A percentile compares a stretch with the other conserved stretches of the same genome.
phyloP scores from a whole-genome alignment of 2,888 invertebrate species.

The Vanessa cardui region DNA sequence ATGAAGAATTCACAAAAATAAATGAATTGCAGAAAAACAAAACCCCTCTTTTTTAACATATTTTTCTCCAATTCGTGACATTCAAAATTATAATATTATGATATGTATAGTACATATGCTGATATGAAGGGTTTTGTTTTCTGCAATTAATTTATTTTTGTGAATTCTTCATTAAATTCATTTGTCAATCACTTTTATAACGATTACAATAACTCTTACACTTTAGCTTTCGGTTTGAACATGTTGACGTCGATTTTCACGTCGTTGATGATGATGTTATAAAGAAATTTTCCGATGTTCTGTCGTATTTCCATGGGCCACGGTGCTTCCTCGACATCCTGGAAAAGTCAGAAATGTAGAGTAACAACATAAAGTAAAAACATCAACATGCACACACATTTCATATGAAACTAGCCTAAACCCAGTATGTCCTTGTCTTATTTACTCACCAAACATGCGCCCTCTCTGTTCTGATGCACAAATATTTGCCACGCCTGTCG shows the following conservation, averaged over 20 bases:
- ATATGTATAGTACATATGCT: no score
- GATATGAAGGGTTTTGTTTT: no score
- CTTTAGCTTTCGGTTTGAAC: constrained; percentile 80
- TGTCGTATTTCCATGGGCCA: constrained; percentile 87
- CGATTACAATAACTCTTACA: constrained; percentile 55
- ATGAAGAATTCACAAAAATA: no score
- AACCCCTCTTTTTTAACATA: no score
- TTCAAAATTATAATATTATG: no score
- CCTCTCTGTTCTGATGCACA: constrained; percentile 76
- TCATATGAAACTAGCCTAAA: neutral
- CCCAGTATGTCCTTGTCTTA: neutral
- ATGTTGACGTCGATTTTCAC: constrained; percentile 91
- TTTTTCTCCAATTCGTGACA: no score
- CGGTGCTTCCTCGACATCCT: constrained; percentile 80
- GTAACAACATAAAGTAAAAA: neutral
- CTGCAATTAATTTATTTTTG: no score
- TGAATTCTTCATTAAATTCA: no score
- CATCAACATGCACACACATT: neutral
- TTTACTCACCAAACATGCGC: constrained; percentile 79
- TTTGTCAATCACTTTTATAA: no score
- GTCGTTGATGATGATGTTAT: constrained; percentile 92
- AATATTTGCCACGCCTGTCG: constrained; percentile 89
- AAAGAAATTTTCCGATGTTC: constrained; percentile 91
- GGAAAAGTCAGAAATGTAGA: neutral
- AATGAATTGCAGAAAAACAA: no score